Conservation (phyloP, 2,113 vertebrate species). For the Sylvietta virens region DNA sequence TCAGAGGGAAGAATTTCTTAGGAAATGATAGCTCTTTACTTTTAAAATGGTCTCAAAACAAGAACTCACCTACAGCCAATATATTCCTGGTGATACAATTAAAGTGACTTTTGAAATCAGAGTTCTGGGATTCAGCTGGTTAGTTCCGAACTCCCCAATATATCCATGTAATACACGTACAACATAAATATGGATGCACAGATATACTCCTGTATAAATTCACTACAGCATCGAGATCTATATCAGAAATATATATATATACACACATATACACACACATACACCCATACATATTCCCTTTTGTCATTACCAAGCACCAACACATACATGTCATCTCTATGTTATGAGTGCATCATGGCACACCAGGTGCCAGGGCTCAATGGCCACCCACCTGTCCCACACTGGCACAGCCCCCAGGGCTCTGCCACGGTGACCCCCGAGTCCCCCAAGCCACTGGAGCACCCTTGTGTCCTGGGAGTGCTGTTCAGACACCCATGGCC, state of each 20-base stretch:
- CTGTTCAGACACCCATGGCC: neutral
- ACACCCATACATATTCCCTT: neutral
- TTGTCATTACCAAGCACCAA: neutral
- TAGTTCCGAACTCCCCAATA: neutral
- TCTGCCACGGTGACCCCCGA: neutral
- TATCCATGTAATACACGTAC: neutral
- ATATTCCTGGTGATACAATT: neutral
- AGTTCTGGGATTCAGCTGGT: neutral
- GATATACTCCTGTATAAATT: neutral
- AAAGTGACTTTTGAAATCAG: neutral
- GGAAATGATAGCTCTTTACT: neutral
- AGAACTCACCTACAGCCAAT: neutral
- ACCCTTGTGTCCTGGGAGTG: neutral
- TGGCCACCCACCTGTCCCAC: neutral
- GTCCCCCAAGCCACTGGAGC: neutral
- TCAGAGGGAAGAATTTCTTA: neutral
- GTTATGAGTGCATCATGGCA: neutral
- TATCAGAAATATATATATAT: neutral
- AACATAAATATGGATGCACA: neutral
- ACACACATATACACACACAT: neutral
- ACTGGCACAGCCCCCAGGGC: neutral
- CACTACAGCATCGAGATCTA: neutral
- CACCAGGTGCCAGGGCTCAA: neutral
- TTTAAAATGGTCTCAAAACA: neutral
- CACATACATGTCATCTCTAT: rapidly evolving